Evolutionary conservation across 2,797 vertebrate genomes (phyloP).

Genomic region (Benthosema pterotum): DNA sequence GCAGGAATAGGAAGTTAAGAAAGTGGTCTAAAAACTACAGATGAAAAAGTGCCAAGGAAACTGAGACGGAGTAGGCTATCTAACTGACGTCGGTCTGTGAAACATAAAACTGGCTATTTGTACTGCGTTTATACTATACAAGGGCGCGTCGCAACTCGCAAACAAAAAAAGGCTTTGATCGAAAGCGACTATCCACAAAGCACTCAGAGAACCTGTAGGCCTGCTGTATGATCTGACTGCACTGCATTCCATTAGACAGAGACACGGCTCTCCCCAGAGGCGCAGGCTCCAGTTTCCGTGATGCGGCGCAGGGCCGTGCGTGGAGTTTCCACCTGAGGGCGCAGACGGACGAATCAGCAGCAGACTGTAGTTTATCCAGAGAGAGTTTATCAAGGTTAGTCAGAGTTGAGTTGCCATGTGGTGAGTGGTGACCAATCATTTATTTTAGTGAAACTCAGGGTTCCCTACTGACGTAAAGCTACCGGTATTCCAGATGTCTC

Average conservation of each 20-base stretch:
- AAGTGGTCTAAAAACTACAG: not conserved
- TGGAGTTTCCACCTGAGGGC: conserved; percentile 32
- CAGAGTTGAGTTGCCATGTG: not conserved
- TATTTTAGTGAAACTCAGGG: not conserved
- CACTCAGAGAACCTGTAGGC: not conserved
- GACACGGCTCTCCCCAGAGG: not conserved
- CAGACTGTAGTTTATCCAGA: no score
- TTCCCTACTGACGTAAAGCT: no score
- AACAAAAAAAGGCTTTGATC: not conserved
- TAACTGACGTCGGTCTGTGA: no score
- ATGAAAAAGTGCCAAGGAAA: not conserved
- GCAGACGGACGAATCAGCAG: conserved; percentile 1
- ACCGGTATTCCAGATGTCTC: no score
- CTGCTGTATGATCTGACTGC: no score
- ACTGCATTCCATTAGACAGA: not conserved
- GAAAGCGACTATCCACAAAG: conserved; percentile 13
- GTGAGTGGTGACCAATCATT: not conserved
- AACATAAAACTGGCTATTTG: no score
- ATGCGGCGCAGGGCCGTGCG: not conserved
- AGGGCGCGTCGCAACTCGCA: no score
- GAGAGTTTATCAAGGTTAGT: not conserved
- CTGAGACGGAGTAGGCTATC: not conserved
- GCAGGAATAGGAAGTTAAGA: conserved; percentile 5
- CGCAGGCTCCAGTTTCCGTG: not conserved
- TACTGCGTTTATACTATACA: no score